Evolutionary conservation across 53 echinoderm and acorn worm genomes (phyloP).

Genomic region (Antedon mediterranea): DNA sequence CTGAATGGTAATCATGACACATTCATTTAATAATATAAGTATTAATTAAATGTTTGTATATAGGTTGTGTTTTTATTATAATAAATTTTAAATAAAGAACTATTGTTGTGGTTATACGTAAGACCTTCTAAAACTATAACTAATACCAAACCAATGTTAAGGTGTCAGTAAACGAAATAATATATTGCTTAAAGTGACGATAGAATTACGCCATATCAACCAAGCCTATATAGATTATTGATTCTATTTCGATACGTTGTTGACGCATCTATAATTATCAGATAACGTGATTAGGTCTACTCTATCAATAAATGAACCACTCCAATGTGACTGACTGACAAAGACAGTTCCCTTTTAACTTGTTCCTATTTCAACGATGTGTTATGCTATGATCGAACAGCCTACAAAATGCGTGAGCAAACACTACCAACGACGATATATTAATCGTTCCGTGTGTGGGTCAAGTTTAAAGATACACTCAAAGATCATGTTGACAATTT

Average conservation of each 20-base stretch:
- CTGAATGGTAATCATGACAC: too few species aligned
- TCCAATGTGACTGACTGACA: neutral
- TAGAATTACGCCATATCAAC: too few species aligned
- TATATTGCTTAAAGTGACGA: too few species aligned
- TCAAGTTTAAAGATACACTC: constrained; percentile 1
- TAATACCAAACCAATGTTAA: too few species aligned
- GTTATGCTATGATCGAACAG: neutral
- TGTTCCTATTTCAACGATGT: neutral
- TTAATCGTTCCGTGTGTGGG: neutral
- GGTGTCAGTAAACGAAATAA: too few species aligned
- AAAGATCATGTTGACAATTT: neutral
- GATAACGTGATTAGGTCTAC: neutral
- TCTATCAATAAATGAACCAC: neutral
- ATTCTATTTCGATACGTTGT: neutral
- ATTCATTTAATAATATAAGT: too few species aligned
- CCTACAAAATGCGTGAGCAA: neutral
- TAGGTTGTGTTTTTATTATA: too few species aligned
- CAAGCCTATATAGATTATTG: too few species aligned
- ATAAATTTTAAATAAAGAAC: too few species aligned
- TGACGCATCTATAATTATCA: neutral
- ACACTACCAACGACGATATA: neutral
- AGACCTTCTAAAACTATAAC: too few species aligned
- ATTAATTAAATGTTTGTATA: too few species aligned
- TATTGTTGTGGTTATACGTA: too few species aligned
- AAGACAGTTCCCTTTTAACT: neutral